phyloP scores from a whole-genome alignment of 2,888 invertebrate genomes.

The Stenolophus ochropezus region DNA sequence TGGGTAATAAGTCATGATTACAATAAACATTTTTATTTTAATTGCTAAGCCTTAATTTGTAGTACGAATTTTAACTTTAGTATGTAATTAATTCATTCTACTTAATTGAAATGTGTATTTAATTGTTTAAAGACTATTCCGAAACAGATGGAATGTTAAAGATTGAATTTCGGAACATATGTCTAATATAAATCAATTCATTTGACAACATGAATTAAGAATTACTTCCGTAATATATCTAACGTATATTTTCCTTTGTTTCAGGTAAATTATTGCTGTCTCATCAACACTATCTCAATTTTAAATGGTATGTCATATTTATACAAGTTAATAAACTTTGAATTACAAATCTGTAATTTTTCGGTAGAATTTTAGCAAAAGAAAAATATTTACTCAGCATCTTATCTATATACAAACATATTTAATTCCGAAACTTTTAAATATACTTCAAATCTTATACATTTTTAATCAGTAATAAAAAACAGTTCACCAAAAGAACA shows the following conservation, averaged over 20 bases:
- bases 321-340: too few species aligned
- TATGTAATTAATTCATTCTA: not conserved
- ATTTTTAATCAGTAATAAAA: not conserved
- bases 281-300: too few species aligned
- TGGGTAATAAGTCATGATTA: too few species aligned
- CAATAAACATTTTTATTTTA: too few species aligned
- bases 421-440: not conserved
- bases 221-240: not conserved
- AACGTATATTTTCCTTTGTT: not conserved
- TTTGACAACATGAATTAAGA: not conserved
- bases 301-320: too few species aligned
- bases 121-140: constrained; percentile 9
- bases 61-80: too few species aligned
- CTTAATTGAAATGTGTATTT: constrained; percentile 30
- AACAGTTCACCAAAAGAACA: not conserved
- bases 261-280: too few species aligned
- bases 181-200: not conserved
- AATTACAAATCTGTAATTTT: not conserved
- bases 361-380: not conserved
- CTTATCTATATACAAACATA: not conserved
- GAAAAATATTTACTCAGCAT: not conserved
- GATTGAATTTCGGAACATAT: constrained; percentile 7
- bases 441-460: not conserved
- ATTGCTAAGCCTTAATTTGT: too few species aligned
- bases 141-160: constrained; percentile 20